Base-by-base conservation (phyloP, 2,797 vertebrate genomes). In the Perodicticus potto region DNA sequence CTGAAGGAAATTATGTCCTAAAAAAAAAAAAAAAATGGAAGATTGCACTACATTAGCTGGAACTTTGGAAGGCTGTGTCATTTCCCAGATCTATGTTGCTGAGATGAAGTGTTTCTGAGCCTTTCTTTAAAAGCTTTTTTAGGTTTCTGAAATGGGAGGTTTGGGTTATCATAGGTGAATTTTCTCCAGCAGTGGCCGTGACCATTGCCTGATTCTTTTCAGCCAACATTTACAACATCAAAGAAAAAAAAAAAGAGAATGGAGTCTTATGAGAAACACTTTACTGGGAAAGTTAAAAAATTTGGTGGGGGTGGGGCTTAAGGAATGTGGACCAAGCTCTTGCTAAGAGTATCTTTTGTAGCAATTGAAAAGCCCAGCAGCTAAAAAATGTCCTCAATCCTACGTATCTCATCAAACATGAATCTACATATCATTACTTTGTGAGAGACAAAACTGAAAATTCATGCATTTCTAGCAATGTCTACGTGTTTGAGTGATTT, bases 11-110 rank as follows among this genome's bases (percentile, higher is more conserved):
- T 76, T 43, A 67, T 13, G 65, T 57, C n/a, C 40, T 65, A n/a
- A 82, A 57, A 84, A 89, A 89, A 70, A 43, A 43, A 43, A 45
- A 45, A 84, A 89, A 89, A 70, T 2, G 92, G 86, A 57, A 53
- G 34, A 65, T 10, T 12, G 81, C 25, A 59, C 76, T 9, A 49
- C 11, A 8, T 2, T 37, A 63, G 83, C 72, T 19, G 59, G 83
- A 67, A 13, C 27, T 5, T 63, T 27, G 13, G 22, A 77, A 61
- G 23, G 49, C 20, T 2, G 0, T 40, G 11, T 23, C 53, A 14
- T 34, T 57, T 53, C 29, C 73, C 40, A 73, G 77, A 76, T 14
- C 14, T 90, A 7, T 45, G 1, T 32, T 61, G 10, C 40, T 45
- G 91, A 53, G 53, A 17, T 73, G 92, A 78, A 73, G 12, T 19